Base-by-base conservation (phyloP, 2,797 vertebrate species). In the Otolemur crassicaudatus region DNA sequence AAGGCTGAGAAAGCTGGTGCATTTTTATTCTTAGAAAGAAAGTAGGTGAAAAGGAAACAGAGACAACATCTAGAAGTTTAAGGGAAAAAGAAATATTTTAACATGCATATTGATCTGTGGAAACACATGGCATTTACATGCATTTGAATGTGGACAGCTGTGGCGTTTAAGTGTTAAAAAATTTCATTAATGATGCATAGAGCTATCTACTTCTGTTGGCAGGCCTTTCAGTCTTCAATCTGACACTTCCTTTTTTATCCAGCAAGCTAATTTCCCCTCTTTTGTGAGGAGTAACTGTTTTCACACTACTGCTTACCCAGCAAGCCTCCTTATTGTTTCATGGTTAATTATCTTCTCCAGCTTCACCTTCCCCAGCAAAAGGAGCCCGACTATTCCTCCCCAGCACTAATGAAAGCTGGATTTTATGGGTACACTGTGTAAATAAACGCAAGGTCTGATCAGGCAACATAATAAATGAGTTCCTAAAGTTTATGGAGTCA, bases 281-380 rank as follows among this genome's bases (percentile, higher is more conserved):
- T 98, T 99, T 99, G 98, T 99, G 98, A 98, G 96, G 97, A 98
- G 98, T 98, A 98, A 98, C 98, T 98, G 98, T 99, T 99, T 99
- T 99, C 98, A 98, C 98, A 98, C 98, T 98, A 96, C 97, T 98
- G 98, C 98, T 98, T 98, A 98, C 98, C 98, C 98, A 98, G 98
- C 98, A 98, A 99, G 98, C 97, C 98, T 98, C 97, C 98, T 98
- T 95, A 98, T 98, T 98, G 98, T 98, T 98, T 98, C 98, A 98
- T 98, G 98, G 98, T 98, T 99, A 99, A 99, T 99, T 98, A 98
- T 99, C 98, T 98, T 98, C 98, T 98, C 96, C 95, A 97, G 98
- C 98, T 98, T 98, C 98, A 98, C 98, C 98, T 99, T 99, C 98
- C 97, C 27, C 0, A 96, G 97, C 3, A 2, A 97, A 97, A 90